Evolutionary conservation across 2,888 invertebrate genomes (phyloP), one percentile per base, ranked within the genome.

Genomic region (Hirtodrosophila alboralis): DNA sequence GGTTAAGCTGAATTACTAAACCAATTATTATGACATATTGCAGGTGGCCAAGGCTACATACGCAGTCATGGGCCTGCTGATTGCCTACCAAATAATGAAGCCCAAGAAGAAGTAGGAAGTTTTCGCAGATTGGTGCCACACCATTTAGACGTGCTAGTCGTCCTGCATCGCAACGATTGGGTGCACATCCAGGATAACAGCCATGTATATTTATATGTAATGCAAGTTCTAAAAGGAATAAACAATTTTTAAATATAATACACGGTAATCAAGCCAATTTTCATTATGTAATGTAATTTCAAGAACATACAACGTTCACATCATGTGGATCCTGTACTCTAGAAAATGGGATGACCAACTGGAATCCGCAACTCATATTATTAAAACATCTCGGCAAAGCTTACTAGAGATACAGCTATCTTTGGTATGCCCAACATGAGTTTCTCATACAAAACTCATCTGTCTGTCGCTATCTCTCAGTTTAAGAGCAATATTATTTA

Each of bases 21-120:
- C 14, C 21, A 18, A 34, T 16, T 58, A 6, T 56, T 65, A 61
- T 71, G 37, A 38, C 21, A 33, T 40, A 6, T 62, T 69, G 66
- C 92, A 95, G 95, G 96, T 93, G 47, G 94, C 95, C 36, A 93
- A 94, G 89, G 94, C 94, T 12, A 95, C 95, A 7, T 95, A 95
- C 84, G 94, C 93, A 45, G 90, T 92, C 14, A 78, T 94, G 52
- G 95, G 93, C 33, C 89, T 93, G 0, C 27, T 95, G 45, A 93
- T 93, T 78, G 89, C 93, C 41, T 95, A 95, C 90, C 92, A 93
- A 64, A 89, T 92, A 33, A 74, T 95, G 47, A 95, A 94, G 90
- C 95, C 95, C 16, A 93, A 94, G 83, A 94, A 93, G 92, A 93
- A 93, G 91, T 92, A 91, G 91, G 78, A 30, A 16, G 51, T 48